phyloP scores from a whole-genome alignment of 2,113 vertebrate genomes.

The Dasyprocta punctata region DNA sequence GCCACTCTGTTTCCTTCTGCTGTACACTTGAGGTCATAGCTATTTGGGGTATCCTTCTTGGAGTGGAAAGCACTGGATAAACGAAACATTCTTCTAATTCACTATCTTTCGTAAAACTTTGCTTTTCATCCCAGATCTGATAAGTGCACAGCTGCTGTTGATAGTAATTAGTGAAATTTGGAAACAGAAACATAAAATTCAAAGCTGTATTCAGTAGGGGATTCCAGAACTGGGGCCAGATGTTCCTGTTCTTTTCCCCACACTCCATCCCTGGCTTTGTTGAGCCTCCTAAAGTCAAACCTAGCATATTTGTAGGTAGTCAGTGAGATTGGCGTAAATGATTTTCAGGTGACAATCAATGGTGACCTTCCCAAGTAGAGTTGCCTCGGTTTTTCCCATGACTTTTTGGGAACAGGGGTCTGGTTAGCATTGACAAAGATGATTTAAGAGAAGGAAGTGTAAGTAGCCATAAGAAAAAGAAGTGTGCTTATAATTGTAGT shows the following conservation, averaged over 20 bases:
- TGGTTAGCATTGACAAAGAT: slow-evolving; percentile 32
- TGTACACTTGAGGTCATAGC: not conserved
- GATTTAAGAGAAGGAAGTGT: slow-evolving; percentile 34
- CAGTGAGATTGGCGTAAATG: not conserved
- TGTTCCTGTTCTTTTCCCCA: not conserved
- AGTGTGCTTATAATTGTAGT: not conserved
- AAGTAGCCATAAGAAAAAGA: slow-evolving; percentile 1
- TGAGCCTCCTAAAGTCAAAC: slow-evolving; percentile 33
- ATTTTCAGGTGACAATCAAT: slow-evolving; percentile 47
- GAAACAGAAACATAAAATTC: slow-evolving; percentile 41
- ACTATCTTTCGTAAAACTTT: slow-evolving; percentile 7
- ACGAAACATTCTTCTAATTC: not conserved
- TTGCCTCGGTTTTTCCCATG: not conserved
- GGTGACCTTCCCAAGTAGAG: not conserved
- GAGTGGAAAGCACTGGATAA: not conserved
- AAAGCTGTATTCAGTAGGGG: slow-evolving; percentile 21
- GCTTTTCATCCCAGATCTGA: slow-evolving; percentile 48
- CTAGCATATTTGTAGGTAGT: not conserved
- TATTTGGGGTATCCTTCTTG: not conserved
- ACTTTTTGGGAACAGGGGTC: not conserved
- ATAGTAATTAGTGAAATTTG: slow-evolving; percentile 64
- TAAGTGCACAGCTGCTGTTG: slow-evolving; percentile 50
- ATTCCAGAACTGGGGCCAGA: slow-evolving; percentile 20
- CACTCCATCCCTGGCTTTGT: slow-evolving; percentile 4
- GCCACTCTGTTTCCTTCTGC: slow-evolving; percentile 7